Percentiles rank a stretch among this genome's conserved stretches.
phyloP scores from a whole-genome alignment of 2,113 vertebrate genomes.

The Bufo gargarizans region DNA sequence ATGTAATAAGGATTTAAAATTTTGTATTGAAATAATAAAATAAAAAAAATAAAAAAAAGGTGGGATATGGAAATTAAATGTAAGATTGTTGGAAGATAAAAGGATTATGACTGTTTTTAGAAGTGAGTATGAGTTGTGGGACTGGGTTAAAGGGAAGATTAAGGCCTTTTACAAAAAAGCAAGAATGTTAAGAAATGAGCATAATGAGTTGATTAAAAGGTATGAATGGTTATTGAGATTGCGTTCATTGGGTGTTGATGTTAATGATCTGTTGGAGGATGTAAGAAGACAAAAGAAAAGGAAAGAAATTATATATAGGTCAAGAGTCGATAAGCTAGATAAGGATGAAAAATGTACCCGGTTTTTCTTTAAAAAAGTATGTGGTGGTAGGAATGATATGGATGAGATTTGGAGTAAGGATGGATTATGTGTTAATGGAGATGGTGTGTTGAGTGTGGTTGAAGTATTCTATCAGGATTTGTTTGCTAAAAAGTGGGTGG shows the following conservation, averaged over 20 bases:
- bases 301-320: not conserved
- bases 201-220: no score
- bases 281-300: not conserved
- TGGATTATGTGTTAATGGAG: not conserved
- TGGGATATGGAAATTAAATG: no score
- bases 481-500: not conserved
- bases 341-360: slow-evolving; percentile 14
- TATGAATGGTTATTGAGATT: no score
- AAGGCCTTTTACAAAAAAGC: no score
- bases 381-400: not conserved
- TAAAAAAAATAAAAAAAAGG: no score
- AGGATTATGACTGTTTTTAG: no score
- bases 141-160: no score
- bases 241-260: not conserved
- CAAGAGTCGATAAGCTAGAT: not conserved
- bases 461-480: not conserved
- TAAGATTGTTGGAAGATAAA: no score
- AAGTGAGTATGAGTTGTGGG: no score
- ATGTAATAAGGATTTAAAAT: no score
- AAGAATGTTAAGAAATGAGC: no score
- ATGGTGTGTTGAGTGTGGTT: not conserved
- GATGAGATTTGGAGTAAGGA: not conserved
- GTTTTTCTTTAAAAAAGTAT: slow-evolving; percentile 26
- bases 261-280: not conserved
- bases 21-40: no score